phyloP scores from a whole-genome alignment of 2,888 invertebrate genomes.

The Nymphalis polychloros region DNA sequence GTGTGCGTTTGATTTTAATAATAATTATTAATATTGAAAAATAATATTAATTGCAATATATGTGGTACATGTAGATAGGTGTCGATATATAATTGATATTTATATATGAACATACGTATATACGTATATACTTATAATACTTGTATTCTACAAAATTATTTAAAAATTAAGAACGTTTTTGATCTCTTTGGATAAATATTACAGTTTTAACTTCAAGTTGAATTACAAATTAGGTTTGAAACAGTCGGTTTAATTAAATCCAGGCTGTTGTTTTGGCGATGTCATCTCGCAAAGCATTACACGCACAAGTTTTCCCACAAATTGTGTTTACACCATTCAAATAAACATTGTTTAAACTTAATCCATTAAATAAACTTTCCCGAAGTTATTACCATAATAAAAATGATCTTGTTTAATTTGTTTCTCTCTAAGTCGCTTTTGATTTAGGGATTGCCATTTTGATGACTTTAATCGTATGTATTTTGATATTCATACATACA shows the following conservation, averaged over 20 bases:
- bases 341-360: constrained; percentile 73
- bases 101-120: too few relatives aligned
- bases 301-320: constrained; percentile 72
- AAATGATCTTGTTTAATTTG: constrained; percentile 64
- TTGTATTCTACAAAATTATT: too few relatives aligned
- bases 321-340: constrained; percentile 77
- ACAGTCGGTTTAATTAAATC: constrained; percentile 62
- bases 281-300: constrained; percentile 66
- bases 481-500: too few relatives aligned
- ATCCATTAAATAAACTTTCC: constrained; percentile 59
- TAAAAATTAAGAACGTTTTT: neutral
- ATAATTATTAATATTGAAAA: too few relatives aligned
- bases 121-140: too few relatives aligned
- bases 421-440: constrained; percentile 8
- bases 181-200: constrained; percentile 14
- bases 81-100: too few relatives aligned
- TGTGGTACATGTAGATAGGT: too few relatives aligned
- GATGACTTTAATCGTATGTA: neutral
- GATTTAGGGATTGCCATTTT: neutral
- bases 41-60: too few relatives aligned
- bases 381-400: constrained; percentile 71
- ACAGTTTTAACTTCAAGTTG: constrained; percentile 27
- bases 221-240: constrained; percentile 19
- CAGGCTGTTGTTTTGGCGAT: constrained; percentile 60
- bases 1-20: too few relatives aligned